Evolutionary conservation across 2,113 vertebrate genomes (phyloP).

Genomic region (Noctilio leporinus): DNA sequence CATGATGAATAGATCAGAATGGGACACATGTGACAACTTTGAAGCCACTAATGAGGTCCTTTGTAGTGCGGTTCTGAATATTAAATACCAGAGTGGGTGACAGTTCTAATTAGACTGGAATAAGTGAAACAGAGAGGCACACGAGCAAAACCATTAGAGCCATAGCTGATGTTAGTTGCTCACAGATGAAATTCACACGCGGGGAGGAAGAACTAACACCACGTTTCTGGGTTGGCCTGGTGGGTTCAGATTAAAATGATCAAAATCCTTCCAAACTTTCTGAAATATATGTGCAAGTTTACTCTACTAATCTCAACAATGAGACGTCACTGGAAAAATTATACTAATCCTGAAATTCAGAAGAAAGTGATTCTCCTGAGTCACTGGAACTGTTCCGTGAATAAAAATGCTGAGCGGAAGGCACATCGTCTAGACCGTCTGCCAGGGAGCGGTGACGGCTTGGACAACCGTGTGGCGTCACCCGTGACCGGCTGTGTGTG

Average conservation of each 20-base stretch:
- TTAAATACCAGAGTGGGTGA: too few relatives aligned
- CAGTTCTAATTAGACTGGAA: neutral
- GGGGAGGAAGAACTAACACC: neutral
- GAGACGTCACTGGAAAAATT: constrained; percentile 7
- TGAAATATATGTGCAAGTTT: neutral
- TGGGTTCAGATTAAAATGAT: neutral
- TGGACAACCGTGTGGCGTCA: fast-evolving
- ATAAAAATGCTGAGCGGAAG: neutral
- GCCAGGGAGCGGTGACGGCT: neutral
- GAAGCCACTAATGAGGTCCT: neutral
- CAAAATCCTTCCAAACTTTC: neutral
- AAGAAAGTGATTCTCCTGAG: neutral
- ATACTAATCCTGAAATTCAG: constrained; percentile 6
- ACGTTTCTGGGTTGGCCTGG: neutral
- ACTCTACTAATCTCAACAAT: neutral
- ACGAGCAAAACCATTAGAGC: neutral
- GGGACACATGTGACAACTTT: too few relatives aligned
- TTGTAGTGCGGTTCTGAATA: neutral
- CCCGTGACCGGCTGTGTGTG: neutral
- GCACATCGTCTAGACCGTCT: neutral
- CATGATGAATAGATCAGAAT: neutral
- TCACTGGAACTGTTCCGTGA: constrained; percentile 4
- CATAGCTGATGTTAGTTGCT: neutral
- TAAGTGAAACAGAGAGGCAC: neutral
- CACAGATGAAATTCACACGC: neutral